Base-by-base conservation (phyloP, 2,113 vertebrate genomes). In the Ictalurus furcatus region DNA sequence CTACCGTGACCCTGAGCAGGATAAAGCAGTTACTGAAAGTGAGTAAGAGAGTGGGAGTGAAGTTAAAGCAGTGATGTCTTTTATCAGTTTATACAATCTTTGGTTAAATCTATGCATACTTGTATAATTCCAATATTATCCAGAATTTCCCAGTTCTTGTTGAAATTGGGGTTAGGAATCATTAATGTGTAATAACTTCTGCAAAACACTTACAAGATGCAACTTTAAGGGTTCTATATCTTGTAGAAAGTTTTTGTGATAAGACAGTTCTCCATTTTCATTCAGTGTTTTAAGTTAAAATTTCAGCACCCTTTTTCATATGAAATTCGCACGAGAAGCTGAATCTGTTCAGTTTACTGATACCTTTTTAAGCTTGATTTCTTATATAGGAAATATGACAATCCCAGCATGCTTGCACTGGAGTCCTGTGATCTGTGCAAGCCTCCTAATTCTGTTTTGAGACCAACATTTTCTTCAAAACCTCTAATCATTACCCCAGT, bases 401-500 rank as follows among this genome's bases (percentile, higher is more conserved):
- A 61, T 61, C 37, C 54, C 73, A 25, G 17, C 79, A 73, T 74
- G 48, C 28, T 74, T 83, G 9, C 9, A 90, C 71, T 52, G 80
- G 67, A 88, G 84, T 84, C 40, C 11, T 48, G 81, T 71, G 30
- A 88, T 92, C 93, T 93, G 92, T 93, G 92, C 94, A 95, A 92
- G 94, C 87, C 91, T 90, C 91, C 90, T 92, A 93, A 94, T 93
- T 95, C 92, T 94, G 93, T 94, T 94, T 54, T 63, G 69, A 84
- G 40, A 48, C 17, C 69, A 94, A 89, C 65, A 91, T 89, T 92
- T 92, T 87, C 90, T 94, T 90, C 93, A 92, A 88, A 63, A 65
- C 2, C 40, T 89, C 89, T 92, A 95, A 95, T 94, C 92, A 95
- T 92, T 91, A 91, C 91, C 92, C 93, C 87, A 94, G 94, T 93